phyloP scores from a whole-genome alignment of 2,888 invertebrate species.

The Notocelia uddmanniana region DNA sequence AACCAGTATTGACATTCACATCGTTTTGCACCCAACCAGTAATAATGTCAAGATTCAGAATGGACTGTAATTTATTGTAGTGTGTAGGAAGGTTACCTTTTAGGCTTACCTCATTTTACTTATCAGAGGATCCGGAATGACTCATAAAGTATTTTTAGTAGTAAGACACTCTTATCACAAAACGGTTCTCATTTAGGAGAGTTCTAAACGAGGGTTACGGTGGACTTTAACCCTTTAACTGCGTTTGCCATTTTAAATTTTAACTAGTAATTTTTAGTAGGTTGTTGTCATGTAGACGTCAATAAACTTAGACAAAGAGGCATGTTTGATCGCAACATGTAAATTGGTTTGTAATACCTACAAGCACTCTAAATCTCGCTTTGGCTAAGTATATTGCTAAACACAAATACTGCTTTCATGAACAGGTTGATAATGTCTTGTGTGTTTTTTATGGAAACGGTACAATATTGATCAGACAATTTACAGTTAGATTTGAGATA shows the following conservation, averaged over 20 bases:
- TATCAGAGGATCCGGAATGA: slow-evolving; percentile 9
- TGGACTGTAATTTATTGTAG: background rate
- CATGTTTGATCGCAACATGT: slow-evolving; percentile 74
- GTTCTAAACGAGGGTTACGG: slow-evolving; percentile 63
- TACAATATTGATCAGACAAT: slow-evolving; percentile 2
- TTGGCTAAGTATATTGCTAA: slow-evolving; percentile 36
- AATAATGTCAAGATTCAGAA: slow-evolving; percentile 1
- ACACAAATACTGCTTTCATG: slow-evolving; percentile 26
- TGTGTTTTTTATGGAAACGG: slow-evolving; percentile 11
- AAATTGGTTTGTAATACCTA: slow-evolving; percentile 40
- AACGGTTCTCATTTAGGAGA: slow-evolving; percentile 51
- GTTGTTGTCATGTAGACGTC: slow-evolving; percentile 57
- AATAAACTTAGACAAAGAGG: slow-evolving; percentile 58
- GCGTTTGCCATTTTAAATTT: slow-evolving; percentile 55
- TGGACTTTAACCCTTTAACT: slow-evolving; percentile 67
- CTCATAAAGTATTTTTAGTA: background rate
- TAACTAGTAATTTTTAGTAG: slow-evolving; percentile 58
- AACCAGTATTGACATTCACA: background rate
- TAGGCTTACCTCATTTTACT: background rate
- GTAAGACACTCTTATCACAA: background rate
- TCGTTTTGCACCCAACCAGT: background rate
- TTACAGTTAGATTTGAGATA: background rate
- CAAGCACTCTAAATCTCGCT: slow-evolving; percentile 38
- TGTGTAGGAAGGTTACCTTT: slow-evolving; percentile 2
- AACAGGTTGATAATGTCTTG: slow-evolving; percentile 16